Base-by-base conservation (phyloP, 2,888 invertebrate genomes). In the Apantesis nais region DNA sequence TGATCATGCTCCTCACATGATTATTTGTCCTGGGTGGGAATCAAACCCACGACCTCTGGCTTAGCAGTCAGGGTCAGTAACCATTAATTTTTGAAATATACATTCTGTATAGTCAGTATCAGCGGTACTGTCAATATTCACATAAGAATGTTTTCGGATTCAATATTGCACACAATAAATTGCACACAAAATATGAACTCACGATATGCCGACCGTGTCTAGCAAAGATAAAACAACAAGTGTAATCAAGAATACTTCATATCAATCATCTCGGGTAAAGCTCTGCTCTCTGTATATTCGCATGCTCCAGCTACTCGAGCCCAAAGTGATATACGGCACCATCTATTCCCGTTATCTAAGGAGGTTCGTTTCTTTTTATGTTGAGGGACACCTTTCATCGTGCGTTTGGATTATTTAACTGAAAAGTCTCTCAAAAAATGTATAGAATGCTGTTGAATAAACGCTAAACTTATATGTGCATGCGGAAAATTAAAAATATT, bases 221-320 rank as follows among this genome's bases (percentile, higher is more conserved):
- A 41, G 39, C 62, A 39, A 39, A 39, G 25, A 41, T 41, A 39
- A 62, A 62, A 62, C 25, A 39, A 41, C 9, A 41, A 39, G 39
- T 19, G 62, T 41, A 37, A 41, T 62, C 62, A 60, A 31, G 31
- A 64, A 48, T 65, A 65, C 65, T 65, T 65, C 34, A 65, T 79
- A 79, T 79, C 80, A 77, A 74, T 79, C 79, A 79, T 73, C 44
- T 69, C 37, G 71, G 68, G 72, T 74, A 72, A 76, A 72, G 61
- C 70, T 61, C 34, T 31, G 44, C 68, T 71, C 44, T 37, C 74
- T 76, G 76, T 79, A 67, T 63, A 37, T 77, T 72, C 66, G 72
- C 16, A 67, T 62, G 58, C 62, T 60, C 61, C 55, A 52, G 63
- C 78, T 70, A 73, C 74, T 76, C 74, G 70, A 67, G 68, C 67